These are phyloP conservation scores for Onthophagus sagittarius DNA, from an alignment of 2,888 invertebrate genomes.

Conservation along the genomic window DNA sequence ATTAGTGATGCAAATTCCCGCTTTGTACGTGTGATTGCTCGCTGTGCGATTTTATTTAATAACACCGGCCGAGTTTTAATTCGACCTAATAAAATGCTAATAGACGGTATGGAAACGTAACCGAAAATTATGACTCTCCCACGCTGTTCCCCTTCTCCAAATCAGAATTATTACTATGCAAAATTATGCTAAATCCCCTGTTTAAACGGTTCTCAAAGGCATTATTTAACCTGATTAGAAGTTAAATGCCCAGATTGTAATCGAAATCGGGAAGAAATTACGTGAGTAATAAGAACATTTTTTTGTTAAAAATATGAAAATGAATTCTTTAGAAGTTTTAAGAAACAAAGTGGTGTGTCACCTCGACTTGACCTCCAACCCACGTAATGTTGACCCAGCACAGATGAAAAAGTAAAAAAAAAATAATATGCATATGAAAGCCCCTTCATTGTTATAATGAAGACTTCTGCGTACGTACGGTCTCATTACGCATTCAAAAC, in stretches of 20 bases:
- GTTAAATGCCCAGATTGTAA: constrained; percentile 12
- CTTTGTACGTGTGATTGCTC: constrained; percentile 43
- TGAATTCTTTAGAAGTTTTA: not conserved
- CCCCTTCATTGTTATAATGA: not conserved
- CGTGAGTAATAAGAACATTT: constrained; percentile 17
- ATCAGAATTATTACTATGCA: constrained; percentile 19
- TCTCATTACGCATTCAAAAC: constrained; percentile 8
- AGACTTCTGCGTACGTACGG: constrained; percentile 3
- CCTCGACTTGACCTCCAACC: not conserved
- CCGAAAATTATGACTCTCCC: constrained; percentile 20
- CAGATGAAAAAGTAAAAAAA: not conserved
- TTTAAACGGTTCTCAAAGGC: constrained; percentile 19
- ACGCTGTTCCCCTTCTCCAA: not conserved
- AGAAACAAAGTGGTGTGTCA: not conserved
- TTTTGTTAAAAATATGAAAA: not conserved
- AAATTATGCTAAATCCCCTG: constrained; percentile 17
- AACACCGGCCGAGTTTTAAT: constrained; percentile 39
- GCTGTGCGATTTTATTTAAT: constrained; percentile 45
- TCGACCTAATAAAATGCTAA: constrained; percentile 32
- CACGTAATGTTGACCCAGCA: not conserved
- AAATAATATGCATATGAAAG: not conserved
- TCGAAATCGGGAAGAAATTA: constrained; percentile 13
- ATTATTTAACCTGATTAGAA: constrained; percentile 1
- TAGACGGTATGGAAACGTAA: constrained; percentile 22
- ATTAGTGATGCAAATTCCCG: constrained; percentile 47